Conservation (phyloP, 2,113 vertebrate genomes). For the Protomyctophum bolini region DNA sequence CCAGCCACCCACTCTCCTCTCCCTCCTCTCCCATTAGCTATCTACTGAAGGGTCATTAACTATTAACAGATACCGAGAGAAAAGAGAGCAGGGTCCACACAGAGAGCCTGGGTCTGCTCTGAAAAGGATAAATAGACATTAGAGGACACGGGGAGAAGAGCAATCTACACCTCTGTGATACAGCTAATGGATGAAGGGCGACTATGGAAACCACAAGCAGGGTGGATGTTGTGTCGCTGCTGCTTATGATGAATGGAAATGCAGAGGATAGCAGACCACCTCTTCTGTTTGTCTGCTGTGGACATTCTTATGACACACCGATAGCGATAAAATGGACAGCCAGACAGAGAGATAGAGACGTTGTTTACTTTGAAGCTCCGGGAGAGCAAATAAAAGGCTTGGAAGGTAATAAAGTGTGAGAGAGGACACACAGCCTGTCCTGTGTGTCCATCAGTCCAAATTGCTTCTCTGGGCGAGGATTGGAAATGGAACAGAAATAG, state of each 20-base stretch:
- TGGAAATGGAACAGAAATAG: too few relatives aligned
- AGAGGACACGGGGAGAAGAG: constrained; percentile 1
- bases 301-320: not conserved
- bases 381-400: constrained; percentile 5
- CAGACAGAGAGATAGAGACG: not conserved
- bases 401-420: not conserved
- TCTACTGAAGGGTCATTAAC: constrained; percentile 61
- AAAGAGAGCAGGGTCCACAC: not conserved
- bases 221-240: not conserved
- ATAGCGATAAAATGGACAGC: not conserved
- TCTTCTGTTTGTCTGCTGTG: too few relatives aligned
- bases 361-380: not conserved
- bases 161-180: not conserved
- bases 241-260: not conserved
- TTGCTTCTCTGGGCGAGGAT: too few relatives aligned
- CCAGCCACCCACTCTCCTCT: constrained; percentile 20
- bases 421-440: too few relatives aligned
- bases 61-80: constrained; percentile 45
- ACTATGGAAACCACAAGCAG: not conserved
- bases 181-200: not conserved
- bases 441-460: not conserved
- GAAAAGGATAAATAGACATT: constrained; percentile 33
- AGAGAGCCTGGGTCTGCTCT: constrained; percentile 32
- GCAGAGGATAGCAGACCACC: not conserved
- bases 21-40: constrained; percentile 51